Conservation (phyloP, 2,797 vertebrate species). For the Acestrorhynchus altus region DNA sequence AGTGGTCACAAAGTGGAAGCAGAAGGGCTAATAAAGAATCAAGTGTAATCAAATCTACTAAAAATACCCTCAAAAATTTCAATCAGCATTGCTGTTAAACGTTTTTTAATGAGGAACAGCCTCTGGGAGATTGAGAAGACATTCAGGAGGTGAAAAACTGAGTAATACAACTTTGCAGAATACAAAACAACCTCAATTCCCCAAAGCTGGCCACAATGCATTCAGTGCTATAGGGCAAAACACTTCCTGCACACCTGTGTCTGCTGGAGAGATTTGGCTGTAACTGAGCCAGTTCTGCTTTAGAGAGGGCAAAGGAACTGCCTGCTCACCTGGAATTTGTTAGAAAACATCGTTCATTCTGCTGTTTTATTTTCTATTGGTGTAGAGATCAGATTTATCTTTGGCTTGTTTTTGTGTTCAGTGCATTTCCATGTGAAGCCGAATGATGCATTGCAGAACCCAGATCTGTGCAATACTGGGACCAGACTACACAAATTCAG, state of each 20-base stretch:
- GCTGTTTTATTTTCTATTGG: background rate
- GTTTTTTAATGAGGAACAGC: background rate
- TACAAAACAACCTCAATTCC: background rate
- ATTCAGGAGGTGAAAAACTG: background rate
- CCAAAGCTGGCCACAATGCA: background rate
- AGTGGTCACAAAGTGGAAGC: background rate
- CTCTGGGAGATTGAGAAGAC: background rate
- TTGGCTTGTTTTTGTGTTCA: background rate
- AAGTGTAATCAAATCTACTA: no score
- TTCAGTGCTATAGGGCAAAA: constrained; percentile 1
- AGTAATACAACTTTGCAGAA: background rate
- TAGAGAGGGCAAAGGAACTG: background rate
- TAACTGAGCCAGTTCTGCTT: background rate
- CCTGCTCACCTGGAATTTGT: background rate
- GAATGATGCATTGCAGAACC: background rate
- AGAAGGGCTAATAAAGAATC: no score
- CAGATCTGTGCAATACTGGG: no score
- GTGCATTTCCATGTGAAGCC: background rate
- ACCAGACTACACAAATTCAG: no score
- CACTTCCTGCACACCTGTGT: background rate
- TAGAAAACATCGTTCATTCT: background rate
- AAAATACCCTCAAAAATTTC: no score
- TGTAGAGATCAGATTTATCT: background rate
- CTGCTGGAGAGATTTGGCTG: background rate
- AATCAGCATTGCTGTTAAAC: constrained; percentile 18